Evolutionary conservation across 2,113 vertebrate genomes (phyloP).

Genomic region (Brevimyrus niger): DNA sequence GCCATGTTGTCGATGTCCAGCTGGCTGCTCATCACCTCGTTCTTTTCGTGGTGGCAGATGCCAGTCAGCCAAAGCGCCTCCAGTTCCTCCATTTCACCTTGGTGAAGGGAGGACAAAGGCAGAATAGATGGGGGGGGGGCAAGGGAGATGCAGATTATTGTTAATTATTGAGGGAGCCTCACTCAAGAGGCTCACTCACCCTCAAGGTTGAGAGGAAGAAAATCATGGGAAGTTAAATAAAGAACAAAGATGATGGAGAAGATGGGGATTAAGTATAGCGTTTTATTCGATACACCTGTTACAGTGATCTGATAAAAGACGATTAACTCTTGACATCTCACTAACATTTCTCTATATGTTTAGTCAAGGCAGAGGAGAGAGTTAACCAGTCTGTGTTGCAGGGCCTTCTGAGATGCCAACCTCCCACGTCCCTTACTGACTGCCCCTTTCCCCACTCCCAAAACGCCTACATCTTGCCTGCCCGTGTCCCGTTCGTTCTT

Average conservation of each 20-base stretch:
- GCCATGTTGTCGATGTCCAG: slow-evolving; percentile 99
- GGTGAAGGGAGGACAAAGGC: neutral
- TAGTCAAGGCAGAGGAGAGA: neutral
- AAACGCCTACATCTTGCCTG: neutral
- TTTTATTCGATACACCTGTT: neutral
- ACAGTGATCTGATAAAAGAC: neutral
- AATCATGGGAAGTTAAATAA: neutral
- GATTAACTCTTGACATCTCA: neutral
- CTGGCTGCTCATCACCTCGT: slow-evolving; percentile 98
- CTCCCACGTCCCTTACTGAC: neutral
- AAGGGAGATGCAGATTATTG: neutral
- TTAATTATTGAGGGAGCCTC: neutral
- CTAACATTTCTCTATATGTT: neutral
- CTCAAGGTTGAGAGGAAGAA: neutral
- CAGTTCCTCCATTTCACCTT: slow-evolving; percentile 97
- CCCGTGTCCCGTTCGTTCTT: neutral
- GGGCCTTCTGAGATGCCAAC: neutral
- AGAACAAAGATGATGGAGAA: neutral
- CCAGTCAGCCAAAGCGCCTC: slow-evolving; percentile 97
- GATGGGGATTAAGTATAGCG: neutral
- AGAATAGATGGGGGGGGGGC: neutral
- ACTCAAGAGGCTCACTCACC: neutral
- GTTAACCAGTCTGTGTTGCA: neutral
- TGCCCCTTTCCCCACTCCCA: neutral
- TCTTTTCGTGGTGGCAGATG: slow-evolving; percentile 99